Evolutionary conservation across 2,113 vertebrate species (phyloP).

Genomic region (Callocephalon fimbriatum): DNA sequence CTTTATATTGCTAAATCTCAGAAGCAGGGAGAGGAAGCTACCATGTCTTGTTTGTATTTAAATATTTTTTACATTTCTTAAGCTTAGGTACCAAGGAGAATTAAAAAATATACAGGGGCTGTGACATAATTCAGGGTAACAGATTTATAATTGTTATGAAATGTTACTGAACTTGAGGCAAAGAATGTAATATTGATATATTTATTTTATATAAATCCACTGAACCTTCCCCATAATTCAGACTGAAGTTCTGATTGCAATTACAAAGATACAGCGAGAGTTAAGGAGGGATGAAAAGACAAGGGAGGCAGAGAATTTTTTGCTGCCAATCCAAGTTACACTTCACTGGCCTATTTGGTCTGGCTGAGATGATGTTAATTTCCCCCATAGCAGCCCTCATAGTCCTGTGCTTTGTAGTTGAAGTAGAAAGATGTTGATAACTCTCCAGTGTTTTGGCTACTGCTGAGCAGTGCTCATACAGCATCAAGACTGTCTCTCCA

Average conservation of each 20-base stretch:
- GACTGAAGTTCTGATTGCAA: not conserved
- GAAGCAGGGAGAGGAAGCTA: not conserved
- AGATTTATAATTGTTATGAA: not conserved
- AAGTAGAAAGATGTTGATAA: not conserved
- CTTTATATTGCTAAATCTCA: fast-evolving
- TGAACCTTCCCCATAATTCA: not conserved
- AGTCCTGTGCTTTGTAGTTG: not conserved
- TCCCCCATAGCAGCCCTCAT: not conserved
- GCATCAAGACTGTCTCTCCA: not conserved
- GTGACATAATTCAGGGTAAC: not conserved
- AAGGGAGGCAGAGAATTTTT: not conserved
- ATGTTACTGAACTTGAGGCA: not conserved
- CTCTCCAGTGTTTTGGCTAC: not conserved
- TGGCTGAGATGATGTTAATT: not conserved
- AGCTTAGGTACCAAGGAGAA: not conserved
- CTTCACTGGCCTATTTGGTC: not conserved
- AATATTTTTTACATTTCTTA: not conserved
- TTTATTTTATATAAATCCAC: not conserved
- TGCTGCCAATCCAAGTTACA: not conserved
- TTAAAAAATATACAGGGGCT: not conserved
- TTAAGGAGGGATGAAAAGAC: not conserved
- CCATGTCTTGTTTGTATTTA: not conserved
- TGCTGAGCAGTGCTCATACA: not conserved
- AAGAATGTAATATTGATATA: not conserved
- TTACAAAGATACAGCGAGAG: not conserved